Evolutionary conservation across 2,888 invertebrate species (phyloP).

Genomic region (Ctena decussata): DNA sequence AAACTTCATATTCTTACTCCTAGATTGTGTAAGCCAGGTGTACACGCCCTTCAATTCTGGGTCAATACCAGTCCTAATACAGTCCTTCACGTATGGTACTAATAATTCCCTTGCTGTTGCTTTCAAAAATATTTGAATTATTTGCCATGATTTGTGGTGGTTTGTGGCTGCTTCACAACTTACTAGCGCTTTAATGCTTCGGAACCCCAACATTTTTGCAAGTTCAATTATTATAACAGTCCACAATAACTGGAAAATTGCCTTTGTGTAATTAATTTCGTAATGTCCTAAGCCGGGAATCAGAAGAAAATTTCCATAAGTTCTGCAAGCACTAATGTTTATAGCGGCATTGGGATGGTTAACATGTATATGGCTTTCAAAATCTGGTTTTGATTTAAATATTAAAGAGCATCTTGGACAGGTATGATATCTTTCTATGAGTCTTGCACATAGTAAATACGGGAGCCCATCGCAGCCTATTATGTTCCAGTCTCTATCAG

Average conservation of each 20-base stretch:
- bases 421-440: not conserved
- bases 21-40: not conserved
- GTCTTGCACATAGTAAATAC: not conserved
- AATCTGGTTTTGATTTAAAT: not conserved
- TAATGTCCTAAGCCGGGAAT: slow-evolving; percentile 19
- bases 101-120: not conserved
- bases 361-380: not conserved
- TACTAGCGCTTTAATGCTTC: not conserved
- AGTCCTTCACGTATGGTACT: not conserved
- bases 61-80: not conserved
- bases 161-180: slow-evolving; percentile 19
- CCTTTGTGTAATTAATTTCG: slow-evolving; percentile 22
- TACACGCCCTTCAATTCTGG: not conserved
- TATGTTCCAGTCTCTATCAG: not conserved
- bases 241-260: not conserved
- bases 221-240: not conserved
- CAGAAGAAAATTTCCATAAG: not conserved
- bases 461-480: slow-evolving; percentile 4
- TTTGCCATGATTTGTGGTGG: slow-evolving; percentile 19
- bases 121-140: slow-evolving; percentile 11
- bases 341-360: not conserved
- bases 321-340: no score
- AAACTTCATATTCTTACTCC: not conserved
- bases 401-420: not conserved
- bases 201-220: slow-evolving; percentile 15